Evolutionary conservation across 2,888 invertebrate genomes (phyloP), one percentile per base, ranked within the genome.

Genomic region (Cheilosia impressa): DNA sequence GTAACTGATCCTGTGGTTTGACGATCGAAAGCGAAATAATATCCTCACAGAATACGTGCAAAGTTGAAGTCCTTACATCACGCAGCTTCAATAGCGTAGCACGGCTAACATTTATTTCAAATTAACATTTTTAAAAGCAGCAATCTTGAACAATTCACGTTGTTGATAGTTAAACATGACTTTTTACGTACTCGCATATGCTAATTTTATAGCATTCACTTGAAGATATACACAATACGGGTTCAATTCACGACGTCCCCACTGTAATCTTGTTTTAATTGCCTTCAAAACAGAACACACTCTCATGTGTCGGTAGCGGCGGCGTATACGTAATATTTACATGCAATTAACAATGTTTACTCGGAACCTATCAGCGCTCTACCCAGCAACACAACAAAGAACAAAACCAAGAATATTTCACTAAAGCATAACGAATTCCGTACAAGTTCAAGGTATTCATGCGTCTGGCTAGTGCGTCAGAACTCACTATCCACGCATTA

Each of bases 251-350:
- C 1, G 0, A 27, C 5, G 10, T 22, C 58, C 15, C 52, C 52
- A 71, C 81, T 82, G 81, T 77, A 22, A 58, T 50, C 53, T 55
- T 17, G 41, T 68, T 41, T 57, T 7, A 65, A 63, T 45, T 71
- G 71, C 58, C 71, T 63, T 72, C 52, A 78, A 65, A 55, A 57
- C 38, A 66, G 50, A 69, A 55, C 13, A 79, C 58, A 76, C 24
- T 38, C 38, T 41, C 43, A 45, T 22, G 22, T 45, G 7, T 22
- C 53, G 47, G 38, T 2, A 50, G 19, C 72, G 53, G 58, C 55
- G 84, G 75, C 84, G 69, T 80, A 84, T 80, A 84, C 84, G 84
- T 84, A 80, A 75, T 80, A 80, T 80, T 84, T 84, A 58, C 73
- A 63, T 50, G 58, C 58, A 68, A 79, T 69, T 71, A 79, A 24